These are phyloP conservation scores for Tadarida brasiliensis DNA, from an alignment of 2,797 vertebrate genomes.

Conservation along the genomic window DNA sequence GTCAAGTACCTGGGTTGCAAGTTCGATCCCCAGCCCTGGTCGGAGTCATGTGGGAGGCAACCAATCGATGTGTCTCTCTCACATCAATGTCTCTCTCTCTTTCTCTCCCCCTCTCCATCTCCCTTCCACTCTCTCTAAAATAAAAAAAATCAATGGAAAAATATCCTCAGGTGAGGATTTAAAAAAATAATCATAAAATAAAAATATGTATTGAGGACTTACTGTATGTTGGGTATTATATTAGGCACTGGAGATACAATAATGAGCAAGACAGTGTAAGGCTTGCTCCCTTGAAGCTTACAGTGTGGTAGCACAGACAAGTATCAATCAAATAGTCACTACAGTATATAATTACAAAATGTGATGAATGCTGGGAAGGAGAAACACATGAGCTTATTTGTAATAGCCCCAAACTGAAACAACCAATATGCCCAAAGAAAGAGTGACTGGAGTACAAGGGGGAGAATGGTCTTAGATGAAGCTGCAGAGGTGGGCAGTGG, in stretches of 20 bases:
- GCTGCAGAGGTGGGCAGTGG: neutral
- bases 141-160: too few relatives aligned
- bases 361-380: neutral
- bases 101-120: too few relatives aligned
- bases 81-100: too few relatives aligned
- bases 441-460: neutral
- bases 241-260: neutral
- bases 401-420: neutral
- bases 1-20: too few relatives aligned
- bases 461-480: neutral
- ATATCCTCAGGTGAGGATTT: too few relatives aligned
- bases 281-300: neutral
- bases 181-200: too few relatives aligned
- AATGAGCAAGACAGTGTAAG: neutral
- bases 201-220: neutral
- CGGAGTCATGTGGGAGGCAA: too few relatives aligned
- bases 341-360: conserved; percentile 17
- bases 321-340: neutral
- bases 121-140: too few relatives aligned
- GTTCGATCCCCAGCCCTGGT: too few relatives aligned
- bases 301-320: neutral
- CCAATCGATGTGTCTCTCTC: too few relatives aligned
- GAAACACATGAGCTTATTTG: neutral
- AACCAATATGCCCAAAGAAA: neutral
- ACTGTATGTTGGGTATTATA: neutral